Evolutionary conservation across 1,140 invertebrate species (phyloP), one percentile per base, ranked within the genome.

Genomic region (Notospermus geniculatus): DNA sequence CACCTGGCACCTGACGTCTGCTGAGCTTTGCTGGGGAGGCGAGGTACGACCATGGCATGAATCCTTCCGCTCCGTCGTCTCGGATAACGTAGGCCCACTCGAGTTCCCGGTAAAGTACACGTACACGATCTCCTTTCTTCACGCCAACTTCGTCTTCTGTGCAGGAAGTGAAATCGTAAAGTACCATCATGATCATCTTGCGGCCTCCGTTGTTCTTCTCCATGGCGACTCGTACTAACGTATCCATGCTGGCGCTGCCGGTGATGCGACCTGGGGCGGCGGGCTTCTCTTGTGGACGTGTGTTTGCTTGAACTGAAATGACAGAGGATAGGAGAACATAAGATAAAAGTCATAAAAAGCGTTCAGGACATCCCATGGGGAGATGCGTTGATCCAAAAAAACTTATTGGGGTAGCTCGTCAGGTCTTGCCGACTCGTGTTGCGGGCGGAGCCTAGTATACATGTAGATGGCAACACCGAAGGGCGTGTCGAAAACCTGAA

Each of bases 41-140:
- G 41, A 29, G 52, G 43, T 54, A 69, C 9, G 50, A 61, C 1
- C 54, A 90, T 11, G 94, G 94, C 68, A 97, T 94, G 72, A 96
- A 97, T 1, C 94, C 94, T 82, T 96, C 93, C 77, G 90, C 87
- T 58, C 91, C 83, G 29, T 90, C 90, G 62, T 92, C 90, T 1
- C 91, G 88, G 75, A 95, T 93, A 0, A 96, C 92, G 83, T 96
- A 96, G 0, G 95, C 91, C 94, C 94, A 97, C 73, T 96, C 94
- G 77, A 96, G 95, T 78, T 97, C 93, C 70, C 92, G 84, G 78
- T 97, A 97, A 58, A 97, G 80, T 57, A 95, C 88, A 82, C 94
- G 94, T 0, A 95, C 92, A 70, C 94, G 87, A 85, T 90, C 77
- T 60, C 88, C 88, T 61, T 86, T 75, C 75, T 87, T 87, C 36